Evolutionary conservation across 2,888 invertebrate genomes (phyloP).

Genomic region (Mesopsocus fuscifrons): DNA sequence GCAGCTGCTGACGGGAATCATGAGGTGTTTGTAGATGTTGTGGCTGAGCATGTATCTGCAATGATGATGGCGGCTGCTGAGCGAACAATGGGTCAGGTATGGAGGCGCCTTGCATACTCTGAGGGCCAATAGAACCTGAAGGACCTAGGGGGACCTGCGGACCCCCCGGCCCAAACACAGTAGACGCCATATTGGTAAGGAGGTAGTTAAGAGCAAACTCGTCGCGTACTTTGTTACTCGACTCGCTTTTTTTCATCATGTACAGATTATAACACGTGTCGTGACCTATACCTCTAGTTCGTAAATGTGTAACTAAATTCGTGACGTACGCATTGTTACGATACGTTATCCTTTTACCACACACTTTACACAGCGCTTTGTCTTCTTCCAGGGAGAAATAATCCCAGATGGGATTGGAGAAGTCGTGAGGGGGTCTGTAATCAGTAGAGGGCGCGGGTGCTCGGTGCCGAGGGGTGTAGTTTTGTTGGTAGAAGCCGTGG

Average conservation of each 20-base stretch:
- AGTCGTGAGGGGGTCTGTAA: constrained; percentile 7
- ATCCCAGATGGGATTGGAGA: constrained; percentile 7
- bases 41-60: too few species aligned
- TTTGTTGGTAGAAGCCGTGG: background rate
- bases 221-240: background rate
- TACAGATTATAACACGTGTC: constrained; percentile 8
- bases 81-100: too few species aligned
- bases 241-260: constrained; percentile 7
- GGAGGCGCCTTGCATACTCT: too few species aligned
- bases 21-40: too few species aligned
- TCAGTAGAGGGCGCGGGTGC: background rate
- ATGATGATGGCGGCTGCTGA: too few species aligned
- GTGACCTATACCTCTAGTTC: constrained; percentile 2
- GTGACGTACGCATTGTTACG: constrained; percentile 7
- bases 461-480: background rate
- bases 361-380: constrained; percentile 2
- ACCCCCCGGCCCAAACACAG: constrained; percentile 4
- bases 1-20: too few species aligned
- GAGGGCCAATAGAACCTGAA: too few species aligned
- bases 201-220: constrained; percentile 2
- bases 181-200: constrained; percentile 5
- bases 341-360: constrained; percentile 7
- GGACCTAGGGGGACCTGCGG: too few species aligned
- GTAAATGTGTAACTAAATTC: constrained; percentile 5
- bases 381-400: constrained; percentile 7